A percentile compares a stretch with the other conserved stretches of the same genome.
phyloP scores from a whole-genome alignment of 2,113 vertebrate species.

The Cromileptes altivelis region DNA sequence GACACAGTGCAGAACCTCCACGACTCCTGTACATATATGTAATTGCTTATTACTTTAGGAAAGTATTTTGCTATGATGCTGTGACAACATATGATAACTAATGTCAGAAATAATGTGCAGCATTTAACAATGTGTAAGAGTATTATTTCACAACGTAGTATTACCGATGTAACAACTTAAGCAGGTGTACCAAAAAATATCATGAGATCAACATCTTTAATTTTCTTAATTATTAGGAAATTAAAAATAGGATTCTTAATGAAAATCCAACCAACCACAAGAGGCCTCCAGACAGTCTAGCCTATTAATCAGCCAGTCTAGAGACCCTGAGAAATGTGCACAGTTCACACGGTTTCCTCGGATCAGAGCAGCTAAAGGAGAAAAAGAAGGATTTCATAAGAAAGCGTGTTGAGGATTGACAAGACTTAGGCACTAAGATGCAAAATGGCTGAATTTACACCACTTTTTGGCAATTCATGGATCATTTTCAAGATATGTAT shows the following conservation, averaged over 20 bases:
- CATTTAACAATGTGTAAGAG: background rate
- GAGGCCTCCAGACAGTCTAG: conserved; percentile 93
- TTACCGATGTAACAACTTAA: background rate
- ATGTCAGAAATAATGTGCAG: background rate
- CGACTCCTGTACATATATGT: conserved; percentile 85
- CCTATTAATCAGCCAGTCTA: conserved; percentile 95
- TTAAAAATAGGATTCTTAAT: background rate
- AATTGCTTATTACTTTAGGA: background rate
- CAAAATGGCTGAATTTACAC: background rate
- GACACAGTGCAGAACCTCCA: conserved; percentile 96
- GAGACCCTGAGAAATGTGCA: conserved; percentile 93
- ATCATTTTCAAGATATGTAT: background rate
- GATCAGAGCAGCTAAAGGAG: conserved; percentile 89
- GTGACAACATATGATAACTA: background rate
- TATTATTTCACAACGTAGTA: background rate
- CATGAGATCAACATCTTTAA: background rate
- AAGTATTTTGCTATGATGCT: background rate
- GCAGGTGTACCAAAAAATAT: background rate
- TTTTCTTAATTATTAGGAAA: background rate
- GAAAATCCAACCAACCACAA: conserved; percentile 85
- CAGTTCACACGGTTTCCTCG: conserved; percentile 94
- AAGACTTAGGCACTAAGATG: background rate
- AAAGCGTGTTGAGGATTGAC: background rate
- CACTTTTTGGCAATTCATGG: background rate
- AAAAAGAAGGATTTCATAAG: background rate